A percentile compares a stretch with the other conserved stretches of the same genome.
These are phyloP conservation scores for Panzeria rudis DNA, from an alignment of 2,888 invertebrate species.

Conservation along the genomic window DNA sequence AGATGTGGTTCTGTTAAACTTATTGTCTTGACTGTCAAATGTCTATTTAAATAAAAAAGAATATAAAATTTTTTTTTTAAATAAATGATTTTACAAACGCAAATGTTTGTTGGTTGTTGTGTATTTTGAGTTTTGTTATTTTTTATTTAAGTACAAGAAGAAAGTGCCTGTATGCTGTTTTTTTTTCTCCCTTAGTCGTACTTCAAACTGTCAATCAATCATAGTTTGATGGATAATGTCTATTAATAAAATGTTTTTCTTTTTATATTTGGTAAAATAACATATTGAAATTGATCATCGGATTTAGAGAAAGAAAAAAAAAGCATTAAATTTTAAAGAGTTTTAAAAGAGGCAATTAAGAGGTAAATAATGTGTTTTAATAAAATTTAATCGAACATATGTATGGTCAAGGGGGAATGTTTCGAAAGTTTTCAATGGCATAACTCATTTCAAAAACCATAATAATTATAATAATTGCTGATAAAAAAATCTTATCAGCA, in stretches of 20 bases:
- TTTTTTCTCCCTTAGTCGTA: background rate
- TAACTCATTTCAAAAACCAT: too few relatives aligned
- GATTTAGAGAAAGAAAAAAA: background rate
- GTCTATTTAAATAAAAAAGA: constrained; percentile 42
- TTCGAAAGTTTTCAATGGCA: too few relatives aligned
- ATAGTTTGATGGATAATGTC: constrained; percentile 62
- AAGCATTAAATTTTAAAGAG: background rate
- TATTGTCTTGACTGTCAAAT: constrained; percentile 66
- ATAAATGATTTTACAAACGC: constrained; percentile 28
- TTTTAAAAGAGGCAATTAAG: background rate
- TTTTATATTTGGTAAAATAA: constrained; percentile 29
- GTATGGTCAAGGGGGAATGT: background rate
- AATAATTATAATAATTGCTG: too few relatives aligned
- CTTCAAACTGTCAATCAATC: constrained; percentile 72
- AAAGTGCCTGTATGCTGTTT: constrained; percentile 61
- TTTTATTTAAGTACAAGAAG: constrained; percentile 16
- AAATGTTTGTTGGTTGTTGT: constrained; percentile 2
- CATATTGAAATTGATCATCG: constrained; percentile 55
- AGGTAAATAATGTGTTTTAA: background rate
- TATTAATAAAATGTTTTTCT: constrained; percentile 42
- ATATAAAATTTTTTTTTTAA: constrained; percentile 5
- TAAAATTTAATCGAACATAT: background rate
- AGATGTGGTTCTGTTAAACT: constrained; percentile 44
- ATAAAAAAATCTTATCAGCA: too few relatives aligned
- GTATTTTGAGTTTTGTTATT: background rate